These are phyloP conservation scores for Ellobium chinense DNA, from an alignment of 2,888 invertebrate species.

Conservation along the genomic window DNA sequence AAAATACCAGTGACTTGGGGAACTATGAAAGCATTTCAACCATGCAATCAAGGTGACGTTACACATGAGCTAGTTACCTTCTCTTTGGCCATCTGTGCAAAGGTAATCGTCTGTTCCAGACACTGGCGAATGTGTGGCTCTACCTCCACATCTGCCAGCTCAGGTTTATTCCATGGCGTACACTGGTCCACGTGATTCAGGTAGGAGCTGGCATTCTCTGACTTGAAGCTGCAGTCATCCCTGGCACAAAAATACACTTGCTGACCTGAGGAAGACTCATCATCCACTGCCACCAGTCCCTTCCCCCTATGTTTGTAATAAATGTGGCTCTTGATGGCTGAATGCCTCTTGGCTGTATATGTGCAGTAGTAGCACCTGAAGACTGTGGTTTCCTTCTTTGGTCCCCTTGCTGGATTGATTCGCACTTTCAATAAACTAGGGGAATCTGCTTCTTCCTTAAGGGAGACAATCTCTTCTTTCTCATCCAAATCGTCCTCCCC, in stretches of 20 bases:
- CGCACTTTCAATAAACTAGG: constrained; percentile 4
- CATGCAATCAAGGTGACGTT: constrained; percentile 37
- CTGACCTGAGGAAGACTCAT: constrained; percentile 28
- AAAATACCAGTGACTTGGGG: background rate
- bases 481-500: background rate
- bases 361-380: constrained; percentile 68
- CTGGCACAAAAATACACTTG: constrained; percentile 66
- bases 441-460: constrained; percentile 19
- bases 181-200: constrained; percentile 62
- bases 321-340: constrained; percentile 49
- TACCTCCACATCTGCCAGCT: constrained; percentile 38
- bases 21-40: constrained; percentile 14
- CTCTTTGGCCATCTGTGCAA: constrained; percentile 33
- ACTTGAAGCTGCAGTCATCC: constrained; percentile 61
- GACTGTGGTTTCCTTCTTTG: constrained; percentile 51
- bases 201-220: constrained; percentile 59
- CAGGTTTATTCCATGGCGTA: constrained; percentile 58
- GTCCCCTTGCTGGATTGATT: background rate
- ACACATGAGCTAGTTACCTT: constrained; percentile 31
- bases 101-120: constrained; percentile 45
- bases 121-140: constrained; percentile 48
- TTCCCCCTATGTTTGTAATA: constrained; percentile 50
- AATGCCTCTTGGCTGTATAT: constrained; percentile 45
- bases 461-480: constrained; percentile 23
- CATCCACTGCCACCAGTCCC: constrained; percentile 48